Evolutionary conservation across 2,113 vertebrate genomes (phyloP).

Genomic region (Neodon shergylaensis): DNA sequence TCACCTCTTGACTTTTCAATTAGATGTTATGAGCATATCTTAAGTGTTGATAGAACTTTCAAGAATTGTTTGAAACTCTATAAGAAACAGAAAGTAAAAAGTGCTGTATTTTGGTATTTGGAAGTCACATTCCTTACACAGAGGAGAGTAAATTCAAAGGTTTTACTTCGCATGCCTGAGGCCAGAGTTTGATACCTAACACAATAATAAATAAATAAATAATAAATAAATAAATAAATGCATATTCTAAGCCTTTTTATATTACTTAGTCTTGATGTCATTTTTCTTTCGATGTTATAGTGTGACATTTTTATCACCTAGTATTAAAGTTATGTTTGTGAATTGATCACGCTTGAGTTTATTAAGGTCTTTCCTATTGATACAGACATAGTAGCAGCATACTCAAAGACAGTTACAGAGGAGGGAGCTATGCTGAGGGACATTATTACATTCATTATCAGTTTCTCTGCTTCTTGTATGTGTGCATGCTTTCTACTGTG

Average conservation of each 20-base stretch:
- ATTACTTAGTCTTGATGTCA: not conserved
- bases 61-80: slow-evolving; percentile 56
- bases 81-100: slow-evolving; percentile 5
- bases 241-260: slow-evolving; percentile 26
- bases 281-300: not conserved
- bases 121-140: not conserved
- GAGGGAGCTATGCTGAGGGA: not conserved
- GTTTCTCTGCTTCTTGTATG: not conserved
- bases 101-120: not conserved
- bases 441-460: not conserved
- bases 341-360: not conserved
- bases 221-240: not conserved
- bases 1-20: slow-evolving; percentile 38
- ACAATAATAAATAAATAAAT: not conserved
- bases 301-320: slow-evolving; percentile 4
- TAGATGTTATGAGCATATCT: slow-evolving; percentile 26
- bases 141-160: not conserved
- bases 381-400: not conserved
- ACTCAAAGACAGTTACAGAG: not conserved
- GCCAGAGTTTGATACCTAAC: not conserved
- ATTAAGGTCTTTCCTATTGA: not conserved
- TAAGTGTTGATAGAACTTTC: not conserved
- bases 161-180: not conserved
- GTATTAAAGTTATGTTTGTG: slow-evolving; percentile 1
- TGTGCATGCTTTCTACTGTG: not conserved